These are phyloP conservation scores for Poeciliopsis retropinna DNA, from an alignment of 2,113 vertebrate species.

Conservation along the genomic window DNA sequence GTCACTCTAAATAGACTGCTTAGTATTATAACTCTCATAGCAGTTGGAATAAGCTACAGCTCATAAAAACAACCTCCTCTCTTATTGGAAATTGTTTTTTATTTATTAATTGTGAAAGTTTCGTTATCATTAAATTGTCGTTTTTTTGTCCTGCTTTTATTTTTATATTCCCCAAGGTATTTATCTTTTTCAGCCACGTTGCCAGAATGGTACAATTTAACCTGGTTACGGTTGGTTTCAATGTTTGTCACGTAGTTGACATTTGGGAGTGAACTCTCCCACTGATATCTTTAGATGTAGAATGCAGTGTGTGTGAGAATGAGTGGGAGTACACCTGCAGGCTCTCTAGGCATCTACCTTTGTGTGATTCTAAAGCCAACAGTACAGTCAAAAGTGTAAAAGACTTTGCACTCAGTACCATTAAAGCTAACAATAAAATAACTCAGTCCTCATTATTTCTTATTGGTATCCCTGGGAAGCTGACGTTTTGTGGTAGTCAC, in stretches of 20 bases:
- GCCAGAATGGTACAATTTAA: constrained; percentile 37
- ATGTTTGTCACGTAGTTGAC: constrained; percentile 80
- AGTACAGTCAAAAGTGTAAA: constrained; percentile 73
- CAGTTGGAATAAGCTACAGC: too few species aligned
- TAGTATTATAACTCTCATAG: too few species aligned
- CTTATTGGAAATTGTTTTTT: background rate
- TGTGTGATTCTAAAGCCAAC: constrained; percentile 70
- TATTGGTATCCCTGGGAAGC: constrained; percentile 38
- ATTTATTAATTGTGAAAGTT: background rate
- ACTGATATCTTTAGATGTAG: constrained; percentile 72
- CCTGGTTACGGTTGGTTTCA: constrained; percentile 55
- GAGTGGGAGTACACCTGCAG: constrained; percentile 32
- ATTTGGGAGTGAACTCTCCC: constrained; percentile 76
- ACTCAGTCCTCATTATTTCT: constrained; percentile 61
- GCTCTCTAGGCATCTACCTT: constrained; percentile 49
- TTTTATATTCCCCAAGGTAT: background rate
- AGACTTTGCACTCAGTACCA: constrained; percentile 64
- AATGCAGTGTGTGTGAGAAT: constrained; percentile 47
- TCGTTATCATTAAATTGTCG: background rate
- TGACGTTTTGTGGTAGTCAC: constrained; percentile 60
- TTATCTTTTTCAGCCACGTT: background rate
- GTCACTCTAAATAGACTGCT: too few species aligned
- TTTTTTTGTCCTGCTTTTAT: background rate
- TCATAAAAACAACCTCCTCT: too few species aligned
- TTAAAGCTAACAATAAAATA: constrained; percentile 65